phyloP scores from a whole-genome alignment of 2,797 vertebrate species.

The Melanotaenia trifasciata region DNA sequence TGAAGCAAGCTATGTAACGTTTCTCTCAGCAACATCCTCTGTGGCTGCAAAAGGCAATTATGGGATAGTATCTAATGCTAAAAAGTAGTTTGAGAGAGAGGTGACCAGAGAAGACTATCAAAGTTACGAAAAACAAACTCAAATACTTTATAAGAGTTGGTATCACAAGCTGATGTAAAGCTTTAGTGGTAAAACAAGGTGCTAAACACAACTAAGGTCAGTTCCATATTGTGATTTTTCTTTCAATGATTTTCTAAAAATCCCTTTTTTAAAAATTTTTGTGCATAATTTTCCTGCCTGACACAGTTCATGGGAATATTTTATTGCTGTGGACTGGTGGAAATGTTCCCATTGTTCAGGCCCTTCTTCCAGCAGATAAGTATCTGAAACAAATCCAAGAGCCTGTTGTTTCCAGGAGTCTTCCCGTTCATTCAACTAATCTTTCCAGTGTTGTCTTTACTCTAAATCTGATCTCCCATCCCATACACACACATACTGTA shows the following conservation, averaged over 20 bases:
- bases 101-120: too few species aligned
- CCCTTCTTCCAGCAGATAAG: constrained; percentile 38
- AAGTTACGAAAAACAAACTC: background rate
- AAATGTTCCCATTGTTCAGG: constrained; percentile 46
- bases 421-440: constrained; percentile 26
- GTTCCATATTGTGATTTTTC: too few species aligned
- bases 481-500: background rate
- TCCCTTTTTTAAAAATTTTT: too few species aligned
- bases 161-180: background rate
- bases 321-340: constrained; percentile 20
- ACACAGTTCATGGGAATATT: constrained; percentile 14
- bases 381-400: constrained; percentile 48
- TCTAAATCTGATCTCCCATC: background rate
- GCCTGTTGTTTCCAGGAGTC: constrained; percentile 44
- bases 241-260: too few species aligned
- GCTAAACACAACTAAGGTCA: background rate
- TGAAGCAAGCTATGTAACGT: background rate
- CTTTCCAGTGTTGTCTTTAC: constrained; percentile 31
- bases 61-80: background rate
- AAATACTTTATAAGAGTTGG: background rate
- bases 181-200: background rate
- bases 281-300: background rate
- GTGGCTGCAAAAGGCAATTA: constrained; percentile 5
- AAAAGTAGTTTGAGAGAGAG: background rate
- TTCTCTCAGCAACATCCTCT: constrained; percentile 8